Percentiles rank a stretch among this genome's conserved stretches.
These are phyloP conservation scores for Drosophila flavopinicola DNA, from an alignment of 2,888 invertebrate genomes.

Conservation along the genomic window DNA sequence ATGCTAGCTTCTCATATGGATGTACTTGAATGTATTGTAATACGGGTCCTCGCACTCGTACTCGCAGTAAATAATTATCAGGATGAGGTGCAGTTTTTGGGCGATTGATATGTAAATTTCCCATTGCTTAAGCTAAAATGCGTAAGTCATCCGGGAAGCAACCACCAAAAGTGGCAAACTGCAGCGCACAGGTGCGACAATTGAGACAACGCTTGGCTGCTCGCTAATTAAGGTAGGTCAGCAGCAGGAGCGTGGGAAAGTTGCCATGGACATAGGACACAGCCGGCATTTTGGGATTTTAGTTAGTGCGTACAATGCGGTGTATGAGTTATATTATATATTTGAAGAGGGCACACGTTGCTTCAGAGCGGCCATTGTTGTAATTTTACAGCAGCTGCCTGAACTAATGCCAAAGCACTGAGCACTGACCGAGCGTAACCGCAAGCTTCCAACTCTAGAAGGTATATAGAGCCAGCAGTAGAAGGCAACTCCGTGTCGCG, in stretches of 20 bases:
- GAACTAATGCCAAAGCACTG: slow-evolving; percentile 60
- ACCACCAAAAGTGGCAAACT: slow-evolving; percentile 42
- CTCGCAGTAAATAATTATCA: slow-evolving; percentile 57
- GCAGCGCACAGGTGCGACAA: slow-evolving; percentile 60
- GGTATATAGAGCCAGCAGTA: slow-evolving; percentile 24
- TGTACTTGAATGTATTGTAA: slow-evolving; percentile 16
- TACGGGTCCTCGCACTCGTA: slow-evolving; percentile 10
- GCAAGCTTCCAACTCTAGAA: slow-evolving; percentile 44
- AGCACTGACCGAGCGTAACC: slow-evolving; percentile 57
- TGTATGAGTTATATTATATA: slow-evolving; percentile 56
- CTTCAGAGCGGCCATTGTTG: slow-evolving; percentile 26
- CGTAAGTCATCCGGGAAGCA: slow-evolving; percentile 56
- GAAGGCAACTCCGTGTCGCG: slow-evolving; percentile 12
- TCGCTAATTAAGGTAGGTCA: slow-evolving; percentile 61
- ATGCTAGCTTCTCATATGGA: slow-evolving; percentile 4
- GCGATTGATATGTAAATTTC: slow-evolving; percentile 71
- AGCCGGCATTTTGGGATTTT: background rate
- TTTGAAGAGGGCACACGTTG: slow-evolving; percentile 7
- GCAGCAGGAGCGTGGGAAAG: slow-evolving; percentile 60
- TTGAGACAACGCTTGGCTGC: slow-evolving; percentile 60
- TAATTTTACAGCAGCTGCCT: slow-evolving; percentile 74
- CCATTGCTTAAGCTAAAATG: slow-evolving; percentile 57
- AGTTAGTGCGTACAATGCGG: slow-evolving; percentile 20
- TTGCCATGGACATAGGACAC: slow-evolving; percentile 14
- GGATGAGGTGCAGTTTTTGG: slow-evolving; percentile 59